Evolutionary conservation across 2,797 vertebrate genomes (phyloP).

Genomic region (Trichosurus vulpecula): DNA sequence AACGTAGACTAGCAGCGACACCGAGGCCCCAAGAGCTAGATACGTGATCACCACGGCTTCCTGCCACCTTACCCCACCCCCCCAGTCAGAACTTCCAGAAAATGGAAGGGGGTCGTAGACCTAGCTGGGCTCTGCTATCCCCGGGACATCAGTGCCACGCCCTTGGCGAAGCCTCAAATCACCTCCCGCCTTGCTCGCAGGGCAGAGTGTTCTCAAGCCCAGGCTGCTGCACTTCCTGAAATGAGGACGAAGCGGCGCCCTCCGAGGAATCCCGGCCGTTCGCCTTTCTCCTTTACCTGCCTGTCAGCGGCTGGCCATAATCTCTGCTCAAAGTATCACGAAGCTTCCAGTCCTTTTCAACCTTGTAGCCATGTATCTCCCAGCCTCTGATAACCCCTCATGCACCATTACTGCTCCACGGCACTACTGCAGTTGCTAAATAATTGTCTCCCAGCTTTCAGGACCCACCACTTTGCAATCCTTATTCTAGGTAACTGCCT

Average conservation of each 20-base stretch:
- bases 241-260: not conserved
- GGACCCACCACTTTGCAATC: not conserved
- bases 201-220: not conserved
- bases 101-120: no score
- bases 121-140: not conserved
- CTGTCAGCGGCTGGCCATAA: no score
- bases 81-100: not conserved
- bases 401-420: not conserved
- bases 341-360: not conserved
- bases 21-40: no score
- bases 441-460: not conserved
- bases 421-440: not conserved
- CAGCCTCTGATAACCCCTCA: no score
- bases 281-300: not conserved
- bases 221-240: not conserved
- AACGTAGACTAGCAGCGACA: not conserved
- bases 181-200: not conserved
- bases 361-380: no score
- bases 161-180: not conserved
- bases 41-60: not conserved
- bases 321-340: no score
- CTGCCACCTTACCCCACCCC: no score
- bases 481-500: not conserved
- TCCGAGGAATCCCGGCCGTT: accelerated
- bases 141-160: not conserved